Conservation (phyloP, 2,113 vertebrate genomes). For the Rhabdornis inornatus region DNA sequence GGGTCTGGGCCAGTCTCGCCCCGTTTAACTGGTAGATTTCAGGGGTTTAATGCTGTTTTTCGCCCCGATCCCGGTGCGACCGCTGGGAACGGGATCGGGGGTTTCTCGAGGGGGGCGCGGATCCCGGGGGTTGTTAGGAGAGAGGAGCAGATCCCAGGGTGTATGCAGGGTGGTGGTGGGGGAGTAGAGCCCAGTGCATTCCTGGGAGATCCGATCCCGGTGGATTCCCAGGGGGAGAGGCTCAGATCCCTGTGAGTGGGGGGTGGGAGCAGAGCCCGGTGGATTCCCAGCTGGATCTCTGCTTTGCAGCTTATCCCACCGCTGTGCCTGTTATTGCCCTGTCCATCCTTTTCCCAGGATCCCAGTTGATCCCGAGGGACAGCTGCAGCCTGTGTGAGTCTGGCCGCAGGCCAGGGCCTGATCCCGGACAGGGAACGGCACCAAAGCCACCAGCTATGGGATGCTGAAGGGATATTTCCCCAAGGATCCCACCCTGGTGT, state of each 20-base stretch:
- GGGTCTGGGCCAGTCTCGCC: background rate
- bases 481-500: background rate
- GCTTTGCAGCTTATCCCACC: background rate
- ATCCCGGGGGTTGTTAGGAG: fast-evolving
- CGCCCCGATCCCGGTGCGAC: background rate
- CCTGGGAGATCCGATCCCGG: background rate
- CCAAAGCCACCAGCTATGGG: background rate
- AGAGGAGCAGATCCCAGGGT: background rate
- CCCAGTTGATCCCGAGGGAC: background rate
- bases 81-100: background rate
- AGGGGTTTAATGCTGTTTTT: background rate
- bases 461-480: background rate
- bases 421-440: background rate
- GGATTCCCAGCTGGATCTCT: background rate
- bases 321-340: background rate
- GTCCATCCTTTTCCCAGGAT: background rate
- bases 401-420: background rate
- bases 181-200: background rate
- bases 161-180: fast-evolving
- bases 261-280: background rate
- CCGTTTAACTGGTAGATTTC: background rate
- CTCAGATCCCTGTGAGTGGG: background rate
- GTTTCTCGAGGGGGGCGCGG: background rate
- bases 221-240: background rate
- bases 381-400: background rate